Conservation (phyloP, 2,888 invertebrate genomes). For the Synergus japonicus region DNA sequence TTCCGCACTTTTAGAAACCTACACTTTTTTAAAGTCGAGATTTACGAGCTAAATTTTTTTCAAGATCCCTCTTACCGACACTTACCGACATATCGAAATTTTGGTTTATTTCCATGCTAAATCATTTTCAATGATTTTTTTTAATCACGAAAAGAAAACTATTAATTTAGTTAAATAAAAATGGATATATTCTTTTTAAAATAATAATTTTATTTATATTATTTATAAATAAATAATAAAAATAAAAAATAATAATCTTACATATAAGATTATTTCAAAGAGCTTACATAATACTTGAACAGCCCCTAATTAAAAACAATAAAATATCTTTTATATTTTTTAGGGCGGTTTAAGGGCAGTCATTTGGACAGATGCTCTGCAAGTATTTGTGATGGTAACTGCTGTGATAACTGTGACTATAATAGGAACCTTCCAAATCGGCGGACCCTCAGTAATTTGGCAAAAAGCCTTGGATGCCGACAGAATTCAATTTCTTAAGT, state of each 20-base stretch:
- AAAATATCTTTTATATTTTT: background rate
- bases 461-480: slow-evolving; percentile 63
- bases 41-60: background rate
- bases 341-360: slow-evolving; percentile 76
- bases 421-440: slow-evolving; percentile 71
- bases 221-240: too few species aligned
- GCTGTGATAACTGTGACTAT: slow-evolving; percentile 69
- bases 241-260: too few species aligned
- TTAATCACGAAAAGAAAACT: too few species aligned
- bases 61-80: background rate
- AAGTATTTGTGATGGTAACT: slow-evolving; percentile 72
- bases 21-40: background rate
- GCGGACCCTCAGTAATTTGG: slow-evolving; percentile 72
- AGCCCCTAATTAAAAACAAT: too few species aligned
- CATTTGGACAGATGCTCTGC: slow-evolving; percentile 76
- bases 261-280: too few species aligned
- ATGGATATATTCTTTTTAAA: too few species aligned
- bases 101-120: background rate
- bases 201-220: too few species aligned
- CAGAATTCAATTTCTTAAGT: slow-evolving; percentile 75
- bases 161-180: too few species aligned
- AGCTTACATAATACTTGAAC: too few species aligned
- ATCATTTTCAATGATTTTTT: too few species aligned
- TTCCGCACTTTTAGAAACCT: background rate
- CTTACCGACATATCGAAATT: background rate